phyloP scores from a whole-genome alignment of 2,113 vertebrate species.

The Stictonetta naevosa region DNA sequence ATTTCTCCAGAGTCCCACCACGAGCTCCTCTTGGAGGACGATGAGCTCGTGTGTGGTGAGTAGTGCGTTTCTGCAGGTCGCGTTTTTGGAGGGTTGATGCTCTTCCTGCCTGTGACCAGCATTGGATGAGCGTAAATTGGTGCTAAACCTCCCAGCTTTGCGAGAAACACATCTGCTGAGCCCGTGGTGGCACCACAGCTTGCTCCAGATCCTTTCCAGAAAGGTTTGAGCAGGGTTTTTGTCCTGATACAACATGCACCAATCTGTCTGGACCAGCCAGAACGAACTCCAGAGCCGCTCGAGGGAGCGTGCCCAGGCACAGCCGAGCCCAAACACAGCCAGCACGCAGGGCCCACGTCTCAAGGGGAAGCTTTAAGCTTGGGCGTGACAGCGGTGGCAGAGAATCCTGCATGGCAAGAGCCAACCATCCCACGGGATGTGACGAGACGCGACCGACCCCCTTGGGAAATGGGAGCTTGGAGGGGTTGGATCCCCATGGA shows the following conservation, averaged over 20 bases:
- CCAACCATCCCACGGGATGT: fast-evolving
- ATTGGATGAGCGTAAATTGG: not conserved
- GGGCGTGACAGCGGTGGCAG: not conserved
- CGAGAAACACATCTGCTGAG: fast-evolving
- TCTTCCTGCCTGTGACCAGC: fast-evolving
- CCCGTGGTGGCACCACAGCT: not conserved
- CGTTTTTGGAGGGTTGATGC: no score
- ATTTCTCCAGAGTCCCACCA: no score
- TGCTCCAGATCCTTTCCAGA: not conserved
- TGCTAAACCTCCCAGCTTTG: not conserved
- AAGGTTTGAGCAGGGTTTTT: not conserved
- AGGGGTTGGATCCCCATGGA: not conserved
- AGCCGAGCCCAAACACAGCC: not conserved
- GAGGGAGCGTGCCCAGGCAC: not conserved
- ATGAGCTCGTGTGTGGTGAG: not conserved
- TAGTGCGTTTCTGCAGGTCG: not conserved
- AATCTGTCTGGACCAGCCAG: not conserved
- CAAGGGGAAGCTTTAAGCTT: not conserved
- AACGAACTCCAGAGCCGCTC: not conserved
- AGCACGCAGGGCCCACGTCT: fast-evolving
- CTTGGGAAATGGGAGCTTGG: not conserved
- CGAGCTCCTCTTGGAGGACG: not conserved
- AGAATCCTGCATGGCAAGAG: not conserved
- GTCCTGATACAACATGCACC: not conserved
- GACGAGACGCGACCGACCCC: not conserved